These are phyloP conservation scores for Pasiphila rectangulata DNA, from an alignment of 2,888 invertebrate species.

Conservation along the genomic window DNA sequence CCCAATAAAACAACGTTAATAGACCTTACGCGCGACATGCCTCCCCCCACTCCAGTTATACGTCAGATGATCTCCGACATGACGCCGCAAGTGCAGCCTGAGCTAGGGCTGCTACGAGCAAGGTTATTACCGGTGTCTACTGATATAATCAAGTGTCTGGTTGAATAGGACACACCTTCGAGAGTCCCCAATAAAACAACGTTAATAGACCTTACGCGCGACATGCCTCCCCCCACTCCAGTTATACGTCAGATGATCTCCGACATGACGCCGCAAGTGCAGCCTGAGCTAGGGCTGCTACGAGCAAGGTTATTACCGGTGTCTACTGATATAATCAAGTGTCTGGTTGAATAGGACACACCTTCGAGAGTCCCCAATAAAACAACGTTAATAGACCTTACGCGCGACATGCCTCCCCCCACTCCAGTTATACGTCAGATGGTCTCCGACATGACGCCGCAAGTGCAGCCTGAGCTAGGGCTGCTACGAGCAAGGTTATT, in stretches of 20 bases:
- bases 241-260: slow-evolving; percentile 24
- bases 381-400: slow-evolving; percentile 69
- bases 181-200: no score
- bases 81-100: slow-evolving; percentile 39
- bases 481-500: slow-evolving; percentile 56
- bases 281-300: slow-evolving; percentile 31
- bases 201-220: slow-evolving; percentile 64
- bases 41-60: slow-evolving; percentile 30
- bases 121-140: no score
- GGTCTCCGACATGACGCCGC: slow-evolving; percentile 31
- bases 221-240: slow-evolving; percentile 34
- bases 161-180: no score
- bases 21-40: slow-evolving; percentile 54
- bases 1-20: no score
- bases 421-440: slow-evolving; percentile 27
- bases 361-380: no score
- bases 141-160: no score
- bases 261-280: slow-evolving; percentile 36
- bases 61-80: slow-evolving; percentile 19
- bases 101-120: slow-evolving; percentile 37
- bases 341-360: no score
- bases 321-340: no score
- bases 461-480: slow-evolving; percentile 31
- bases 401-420: slow-evolving; percentile 40
- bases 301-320: slow-evolving; percentile 59